Base-by-base conservation (phyloP, 2,113 vertebrate species). In the Spilogale gracilis region DNA sequence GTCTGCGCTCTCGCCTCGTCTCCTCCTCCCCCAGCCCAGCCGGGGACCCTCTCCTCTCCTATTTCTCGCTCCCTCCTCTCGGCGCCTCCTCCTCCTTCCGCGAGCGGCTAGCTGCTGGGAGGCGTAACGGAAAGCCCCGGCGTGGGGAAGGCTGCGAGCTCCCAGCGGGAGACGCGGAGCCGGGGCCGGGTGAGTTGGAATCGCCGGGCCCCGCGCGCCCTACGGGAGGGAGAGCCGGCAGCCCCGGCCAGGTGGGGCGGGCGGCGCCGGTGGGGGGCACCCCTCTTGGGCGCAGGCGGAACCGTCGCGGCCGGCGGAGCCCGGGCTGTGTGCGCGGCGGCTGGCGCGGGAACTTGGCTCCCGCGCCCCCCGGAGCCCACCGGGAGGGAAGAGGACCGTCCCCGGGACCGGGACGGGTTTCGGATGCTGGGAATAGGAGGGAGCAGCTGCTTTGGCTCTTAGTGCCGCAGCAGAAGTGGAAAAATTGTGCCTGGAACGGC, bases 81-180 rank as follows among this genome's bases (percentile, higher is more conserved):
- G 0, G 38, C 67, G 20, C 43, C 84, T 21, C n/a, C 60, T 76
- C 25, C 85, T 21, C 74, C 32, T 61, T 61, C 54, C 61, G 21
- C 0, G 9, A 71, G 90, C 69, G 32, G 90, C 85, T 71, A 93
- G 92, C 80, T 74, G 93, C 69, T 17, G 60, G 25, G 63, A 95
- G 95, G 95, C 95, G 84, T 94, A 82, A 54, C 95, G 43, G 82
- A 81, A 87, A 95, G 96, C 95, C 89, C 79, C 74, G 80, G 79
- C 80, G 56, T 4, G 82, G 89, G 38, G 71, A 52, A 80, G 94
- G 60, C 94, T 92, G 79, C 56, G 21, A 82, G 61, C 61, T 71
- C 52, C 0, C 65, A 60, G 91, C 38, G 2, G 5, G 56, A 6
- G 67, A 69, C 90, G 58, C 95, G 32, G 89, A 50, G 89, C 81